Conservation (phyloP, 2,888 invertebrate species). For the Ormyrus labotus region DNA sequence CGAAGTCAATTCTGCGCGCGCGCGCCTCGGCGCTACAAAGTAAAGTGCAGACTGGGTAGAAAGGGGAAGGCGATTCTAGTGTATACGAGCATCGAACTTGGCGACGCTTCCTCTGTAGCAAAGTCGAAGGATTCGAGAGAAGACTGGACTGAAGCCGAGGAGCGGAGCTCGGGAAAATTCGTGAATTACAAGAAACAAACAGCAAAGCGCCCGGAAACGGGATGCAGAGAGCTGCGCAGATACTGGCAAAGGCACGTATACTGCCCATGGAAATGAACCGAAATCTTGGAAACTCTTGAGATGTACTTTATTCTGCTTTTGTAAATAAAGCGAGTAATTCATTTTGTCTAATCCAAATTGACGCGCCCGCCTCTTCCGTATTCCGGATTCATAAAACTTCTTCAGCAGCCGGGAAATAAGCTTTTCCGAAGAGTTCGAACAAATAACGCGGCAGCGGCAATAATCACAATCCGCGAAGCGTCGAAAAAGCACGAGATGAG, state of each 20-base stretch:
- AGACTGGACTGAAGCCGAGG: conserved; percentile 38
- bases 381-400: no score
- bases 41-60: conserved; percentile 50
- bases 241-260: background rate
- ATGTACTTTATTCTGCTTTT: background rate
- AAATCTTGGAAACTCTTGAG: background rate
- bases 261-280: background rate
- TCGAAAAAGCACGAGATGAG: background rate
- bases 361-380: no score
- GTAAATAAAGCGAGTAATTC: no score
- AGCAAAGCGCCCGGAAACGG: conserved; percentile 51
- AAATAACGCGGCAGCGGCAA: no score
- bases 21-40: conserved; percentile 36
- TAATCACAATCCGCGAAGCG: no score
- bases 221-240: background rate
- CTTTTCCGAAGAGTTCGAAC: no score
- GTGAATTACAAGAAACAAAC: conserved; percentile 68
- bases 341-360: background rate
- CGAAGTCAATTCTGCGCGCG: conserved; percentile 50
- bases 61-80: conserved; percentile 32
- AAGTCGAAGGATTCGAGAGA: conserved; percentile 47
- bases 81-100: conserved; percentile 49
- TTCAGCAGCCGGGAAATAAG: no score
- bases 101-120: conserved; percentile 32
- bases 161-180: conserved; percentile 56